These are phyloP conservation scores for Conomelus anceps DNA, from an alignment of 2,888 invertebrate species.

Conservation along the genomic window DNA sequence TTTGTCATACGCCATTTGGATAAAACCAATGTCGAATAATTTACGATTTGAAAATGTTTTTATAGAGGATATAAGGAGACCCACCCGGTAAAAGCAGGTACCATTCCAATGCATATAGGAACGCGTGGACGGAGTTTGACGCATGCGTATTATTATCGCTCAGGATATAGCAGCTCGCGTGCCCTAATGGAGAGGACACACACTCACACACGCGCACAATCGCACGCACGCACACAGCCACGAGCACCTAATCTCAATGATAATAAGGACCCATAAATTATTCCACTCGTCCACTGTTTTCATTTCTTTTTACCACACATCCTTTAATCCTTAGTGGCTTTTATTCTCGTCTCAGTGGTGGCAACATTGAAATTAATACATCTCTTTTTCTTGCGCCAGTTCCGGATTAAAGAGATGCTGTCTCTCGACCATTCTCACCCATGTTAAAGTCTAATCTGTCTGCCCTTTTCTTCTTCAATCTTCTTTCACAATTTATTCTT, in stretches of 20 bases:
- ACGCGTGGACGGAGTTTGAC: not conserved
- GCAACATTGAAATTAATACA: not conserved
- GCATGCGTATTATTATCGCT: not conserved
- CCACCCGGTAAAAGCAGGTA: not conserved
- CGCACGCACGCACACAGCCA: not conserved
- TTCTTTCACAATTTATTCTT: not conserved
- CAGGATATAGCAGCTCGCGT: not conserved
- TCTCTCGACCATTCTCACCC: not conserved
- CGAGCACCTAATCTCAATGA: not conserved
- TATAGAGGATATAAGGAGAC: not conserved
- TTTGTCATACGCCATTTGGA: not conserved
- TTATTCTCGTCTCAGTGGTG: not conserved
- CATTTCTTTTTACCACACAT: not conserved
- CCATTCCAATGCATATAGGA: not conserved
- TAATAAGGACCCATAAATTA: not conserved
- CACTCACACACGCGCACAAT: not conserved
- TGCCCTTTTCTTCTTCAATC: not conserved
- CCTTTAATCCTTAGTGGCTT: not conserved
- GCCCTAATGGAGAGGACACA: not conserved
- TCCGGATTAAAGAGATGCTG: not conserved
- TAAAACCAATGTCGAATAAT: not conserved
- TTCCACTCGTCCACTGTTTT: not conserved
- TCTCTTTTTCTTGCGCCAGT: not conserved
- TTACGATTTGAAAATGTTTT: not conserved
- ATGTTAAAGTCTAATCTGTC: not conserved